Percentiles rank a stretch among this genome's conserved stretches.
Evolutionary conservation across 2,113 vertebrate genomes (phyloP).

Genomic region (cattle (Bos taurus)): ARS-UCD2.0 NC_037334.1:48552501-48553000

Average conservation of each 20-base stretch:
- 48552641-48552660: not conserved
- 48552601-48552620: not conserved
- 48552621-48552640: accelerated
- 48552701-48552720: not conserved
- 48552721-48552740: not conserved
- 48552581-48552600: not conserved
- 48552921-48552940: not conserved
- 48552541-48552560: not conserved
- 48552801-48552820: not conserved
- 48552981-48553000: not conserved
- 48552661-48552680: not conserved
- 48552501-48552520: not conserved
- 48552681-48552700: not conserved
- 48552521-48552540: not conserved
- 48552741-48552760: not conserved
- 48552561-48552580: not conserved
- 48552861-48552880: not conserved
- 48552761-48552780: not conserved
- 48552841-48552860: not conserved
- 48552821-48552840: not conserved
- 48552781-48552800: not conserved
- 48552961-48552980: not conserved
- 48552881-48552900: not conserved
- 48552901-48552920: not conserved
- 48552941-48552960: not conserved